These are phyloP conservation scores for Notolabrus celidotus DNA, from an alignment of 2,797 vertebrate species.

Conservation along the genomic window DNA sequence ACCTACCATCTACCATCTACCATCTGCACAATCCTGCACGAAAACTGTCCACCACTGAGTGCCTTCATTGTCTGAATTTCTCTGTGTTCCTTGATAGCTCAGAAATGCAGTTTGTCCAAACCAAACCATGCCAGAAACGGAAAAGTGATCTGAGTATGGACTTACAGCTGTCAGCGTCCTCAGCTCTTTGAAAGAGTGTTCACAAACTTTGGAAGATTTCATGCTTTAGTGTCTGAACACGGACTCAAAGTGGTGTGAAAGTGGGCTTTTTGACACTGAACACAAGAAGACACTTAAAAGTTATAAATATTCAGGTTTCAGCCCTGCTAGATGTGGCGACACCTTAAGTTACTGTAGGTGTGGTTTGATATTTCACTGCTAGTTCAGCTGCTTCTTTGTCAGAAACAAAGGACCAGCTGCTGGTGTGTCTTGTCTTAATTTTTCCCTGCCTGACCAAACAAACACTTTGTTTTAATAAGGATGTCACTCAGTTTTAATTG, in stretches of 20 bases:
- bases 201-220: not conserved
- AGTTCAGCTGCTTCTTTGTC: not conserved
- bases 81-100: constrained; percentile 76
- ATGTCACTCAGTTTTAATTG: not conserved
- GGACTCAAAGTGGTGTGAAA: constrained; percentile 1
- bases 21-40: constrained; percentile 60
- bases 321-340: not conserved
- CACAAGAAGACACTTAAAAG: not conserved
- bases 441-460: not conserved
- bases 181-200: not conserved
- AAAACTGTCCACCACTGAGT: constrained; percentile 35
- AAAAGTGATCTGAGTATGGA: constrained; percentile 76
- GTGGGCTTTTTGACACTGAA: not conserved
- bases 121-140: constrained; percentile 86
- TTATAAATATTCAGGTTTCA: not conserved
- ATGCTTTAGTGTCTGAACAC: not conserved
- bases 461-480: not conserved
- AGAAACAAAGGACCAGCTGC: not conserved
- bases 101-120: constrained; percentile 76
- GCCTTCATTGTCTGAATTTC: constrained; percentile 56
- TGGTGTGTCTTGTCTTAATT: not conserved
- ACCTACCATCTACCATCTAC: constrained; percentile 52
- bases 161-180: constrained; percentile 82
- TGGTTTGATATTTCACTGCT: not conserved
- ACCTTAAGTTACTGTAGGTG: not conserved